Evolutionary conservation across 2,888 invertebrate species (phyloP).

Genomic region (Acanthosepion pharaonis): DNA sequence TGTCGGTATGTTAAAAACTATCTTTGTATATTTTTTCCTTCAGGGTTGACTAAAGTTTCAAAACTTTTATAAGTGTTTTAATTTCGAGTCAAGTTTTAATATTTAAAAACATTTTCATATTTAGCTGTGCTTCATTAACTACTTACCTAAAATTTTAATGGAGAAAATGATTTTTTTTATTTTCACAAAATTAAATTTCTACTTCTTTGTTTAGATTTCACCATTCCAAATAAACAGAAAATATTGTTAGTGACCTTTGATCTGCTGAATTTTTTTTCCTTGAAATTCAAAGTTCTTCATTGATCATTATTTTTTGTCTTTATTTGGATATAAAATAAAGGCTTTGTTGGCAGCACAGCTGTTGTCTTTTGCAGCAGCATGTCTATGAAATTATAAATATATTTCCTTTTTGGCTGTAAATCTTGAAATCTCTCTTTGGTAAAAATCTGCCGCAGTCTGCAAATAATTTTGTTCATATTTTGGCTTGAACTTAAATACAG

Average conservation of each 20-base stretch:
- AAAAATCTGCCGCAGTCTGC: not conserved
- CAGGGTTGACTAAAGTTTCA: not conserved
- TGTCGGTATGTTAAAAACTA: slow-evolving; percentile 24
- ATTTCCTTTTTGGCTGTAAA: slow-evolving; percentile 13
- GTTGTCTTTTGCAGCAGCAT: too few relatives aligned
- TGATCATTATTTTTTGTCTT: slow-evolving; percentile 33
- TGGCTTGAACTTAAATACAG: slow-evolving; percentile 12
- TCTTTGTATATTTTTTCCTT: not conserved
- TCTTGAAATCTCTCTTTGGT: slow-evolving; percentile 24
- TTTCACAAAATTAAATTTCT: not conserved
- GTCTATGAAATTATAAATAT: too few relatives aligned
- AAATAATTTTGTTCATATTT: not conserved
- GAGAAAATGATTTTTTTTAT: not conserved
- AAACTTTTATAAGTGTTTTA: not conserved
- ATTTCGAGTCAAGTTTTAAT: not conserved
- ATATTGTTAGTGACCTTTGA: not conserved
- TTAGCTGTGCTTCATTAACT: not conserved
- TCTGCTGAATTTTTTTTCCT: not conserved
- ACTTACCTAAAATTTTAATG: not conserved
- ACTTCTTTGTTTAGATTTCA: not conserved
- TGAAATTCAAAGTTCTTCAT: not conserved
- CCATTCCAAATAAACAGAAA: not conserved
- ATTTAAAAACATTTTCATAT: not conserved
- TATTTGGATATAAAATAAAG: not conserved
- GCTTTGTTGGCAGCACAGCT: too few relatives aligned